Base-by-base conservation (phyloP, 1,140 invertebrate species). In the Venturia canescens region DNA sequence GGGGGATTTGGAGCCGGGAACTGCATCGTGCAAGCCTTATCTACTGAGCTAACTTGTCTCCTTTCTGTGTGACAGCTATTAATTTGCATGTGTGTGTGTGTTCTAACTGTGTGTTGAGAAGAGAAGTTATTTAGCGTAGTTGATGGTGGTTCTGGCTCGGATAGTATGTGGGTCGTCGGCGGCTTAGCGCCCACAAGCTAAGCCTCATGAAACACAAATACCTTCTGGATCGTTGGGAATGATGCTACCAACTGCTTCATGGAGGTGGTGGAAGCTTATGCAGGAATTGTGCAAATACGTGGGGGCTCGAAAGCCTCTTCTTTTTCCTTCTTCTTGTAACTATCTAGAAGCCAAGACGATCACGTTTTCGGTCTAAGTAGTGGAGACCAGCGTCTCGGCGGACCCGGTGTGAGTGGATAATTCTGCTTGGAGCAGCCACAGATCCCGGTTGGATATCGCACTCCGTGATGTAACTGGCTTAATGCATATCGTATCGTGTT, bases 191-290 rank as follows among this genome's bases (percentile, higher is more conserved):
- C 63, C 80, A 76, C 27, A 18, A 83, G 83, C 81, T 89, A 87
- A 88, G 86, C 84, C 85, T 86, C 84, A 86, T 88, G 88, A 89
- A 89, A 87, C 88, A 89, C 79, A 85, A 89, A 85, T 88, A 88
- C 85, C 84, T 79, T 26, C 63, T 31, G 63, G 75, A 79, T 80
- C 70, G 75, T 67, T 18, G 63, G 15, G 82, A 85, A 89, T 87
- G 87, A 88, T 84, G 86, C 84, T 77, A 85, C 85, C 86, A 86
- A 84, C 87, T 88, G 83, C 86, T 88, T 89, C 89, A 88, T 89
- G 85, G 84, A 89, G 86, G 89, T 89, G 87, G 86, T 89, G 87
- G 86, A 88, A 89, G 88, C 85, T 89, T 89, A 89, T 89, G 85
- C 88, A 89, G 88, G 88, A 89, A 89, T 89, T 86, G 88, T 81